A percentile compares a stretch with the other conserved stretches of the same genome.
These are phyloP conservation scores for Bellardia bayeri DNA, from an alignment of 2,888 invertebrate genomes.

Conservation along the genomic window DNA sequence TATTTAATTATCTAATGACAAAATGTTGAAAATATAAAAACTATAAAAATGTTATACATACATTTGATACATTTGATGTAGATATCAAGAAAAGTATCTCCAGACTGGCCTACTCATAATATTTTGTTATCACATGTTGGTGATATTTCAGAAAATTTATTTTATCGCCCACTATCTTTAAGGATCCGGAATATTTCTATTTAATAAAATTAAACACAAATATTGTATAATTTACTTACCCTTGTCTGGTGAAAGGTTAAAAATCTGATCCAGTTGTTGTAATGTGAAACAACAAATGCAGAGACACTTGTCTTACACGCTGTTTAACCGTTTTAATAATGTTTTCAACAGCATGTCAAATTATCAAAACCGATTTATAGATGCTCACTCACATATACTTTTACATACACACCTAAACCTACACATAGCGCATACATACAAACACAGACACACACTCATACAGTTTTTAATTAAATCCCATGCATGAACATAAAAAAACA, in stretches of 20 bases:
- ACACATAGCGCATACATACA: background rate
- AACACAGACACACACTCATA: background rate
- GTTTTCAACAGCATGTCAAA: constrained; percentile 66
- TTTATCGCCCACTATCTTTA: no score
- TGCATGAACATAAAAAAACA: constrained; percentile 46
- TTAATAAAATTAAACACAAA: background rate
- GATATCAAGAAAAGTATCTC: no score
- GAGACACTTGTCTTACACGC: constrained; percentile 52
- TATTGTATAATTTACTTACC: no score
- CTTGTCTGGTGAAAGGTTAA: background rate
- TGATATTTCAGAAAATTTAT: no score
- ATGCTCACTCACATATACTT: constrained; percentile 35
- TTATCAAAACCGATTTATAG: constrained; percentile 51
- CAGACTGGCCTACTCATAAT: no score
- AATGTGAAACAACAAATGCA: background rate
- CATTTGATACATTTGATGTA: no score
- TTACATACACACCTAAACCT: constrained; percentile 9
- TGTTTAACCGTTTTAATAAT: constrained; percentile 45
- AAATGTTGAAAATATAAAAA: no score
- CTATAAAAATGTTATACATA: no score
- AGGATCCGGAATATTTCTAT: background rate
- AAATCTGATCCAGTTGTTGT: background rate
- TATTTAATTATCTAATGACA: no score
- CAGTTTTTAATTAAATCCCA: constrained; percentile 60
- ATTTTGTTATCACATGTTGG: no score